Evolutionary conservation across 1,140 invertebrate species (phyloP).

Genomic region (Sycophila sp.): DNA sequence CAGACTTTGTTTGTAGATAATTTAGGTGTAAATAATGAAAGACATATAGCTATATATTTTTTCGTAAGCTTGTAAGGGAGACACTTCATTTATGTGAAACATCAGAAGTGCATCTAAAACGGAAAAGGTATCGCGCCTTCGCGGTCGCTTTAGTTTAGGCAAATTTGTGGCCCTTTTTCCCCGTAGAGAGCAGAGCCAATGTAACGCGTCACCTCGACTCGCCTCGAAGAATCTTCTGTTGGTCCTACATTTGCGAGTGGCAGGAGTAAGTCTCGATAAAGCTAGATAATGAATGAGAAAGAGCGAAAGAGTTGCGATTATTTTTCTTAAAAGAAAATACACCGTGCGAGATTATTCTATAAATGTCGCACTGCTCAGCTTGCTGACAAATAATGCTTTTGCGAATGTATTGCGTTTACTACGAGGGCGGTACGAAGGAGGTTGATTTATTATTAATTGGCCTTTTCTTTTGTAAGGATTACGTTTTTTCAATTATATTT

Average conservation of each 20-base stretch:
- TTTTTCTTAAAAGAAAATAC: slow-evolving; percentile 43
- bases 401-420: background rate
- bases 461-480: background rate
- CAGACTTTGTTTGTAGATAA: no score
- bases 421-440: background rate
- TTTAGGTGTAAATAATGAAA: no score
- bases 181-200: no score
- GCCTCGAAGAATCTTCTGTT: slow-evolving; percentile 33
- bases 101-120: no score
- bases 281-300: background rate
- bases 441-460: background rate
- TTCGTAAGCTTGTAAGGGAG: no score
- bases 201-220: no score
- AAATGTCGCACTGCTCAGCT: slow-evolving; percentile 18
- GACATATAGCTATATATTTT: no score
- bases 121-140: no score
- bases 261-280: background rate
- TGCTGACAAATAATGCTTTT: background rate
- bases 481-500: background rate
- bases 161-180: no score
- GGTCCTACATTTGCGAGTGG: slow-evolving; percentile 3
- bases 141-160: no score
- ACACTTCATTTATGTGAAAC: no score
- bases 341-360: slow-evolving; percentile 37
- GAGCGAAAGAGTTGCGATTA: slow-evolving; percentile 42